A percentile compares a stretch with the other conserved stretches of the same genome.
phyloP scores from a whole-genome alignment of 2,797 vertebrate species.

The Malacoraja senta region DNA sequence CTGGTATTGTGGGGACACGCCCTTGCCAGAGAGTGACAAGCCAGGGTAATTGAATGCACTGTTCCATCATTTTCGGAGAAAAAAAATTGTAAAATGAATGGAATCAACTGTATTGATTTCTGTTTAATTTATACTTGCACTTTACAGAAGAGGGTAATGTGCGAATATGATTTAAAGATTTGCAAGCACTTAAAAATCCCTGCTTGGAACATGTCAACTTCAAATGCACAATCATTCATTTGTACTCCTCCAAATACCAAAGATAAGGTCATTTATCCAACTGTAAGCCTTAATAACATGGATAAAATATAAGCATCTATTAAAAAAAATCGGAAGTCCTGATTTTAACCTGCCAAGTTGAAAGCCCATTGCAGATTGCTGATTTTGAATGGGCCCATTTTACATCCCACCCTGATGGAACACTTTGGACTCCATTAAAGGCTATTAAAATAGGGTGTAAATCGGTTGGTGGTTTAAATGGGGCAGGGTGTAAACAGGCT shows the following conservation, averaged over 20 bases:
- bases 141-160: slow-evolving; percentile 13
- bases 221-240: slow-evolving; percentile 17
- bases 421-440: neutral
- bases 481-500: neutral
- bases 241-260: neutral
- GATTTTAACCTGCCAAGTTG: neutral
- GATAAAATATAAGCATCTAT: neutral
- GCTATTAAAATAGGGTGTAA: neutral
- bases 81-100: slow-evolving; percentile 21
- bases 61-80: neutral
- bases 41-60: neutral
- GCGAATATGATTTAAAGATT: slow-evolving; percentile 25
- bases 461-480: too few relatives aligned
- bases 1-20: neutral
- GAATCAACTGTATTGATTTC: slow-evolving; percentile 28
- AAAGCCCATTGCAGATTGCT: neutral
- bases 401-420: neutral
- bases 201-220: slow-evolving; percentile 1
- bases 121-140: slow-evolving; percentile 31
- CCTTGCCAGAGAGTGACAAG: neutral
- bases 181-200: slow-evolving; percentile 24
- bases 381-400: neutral
- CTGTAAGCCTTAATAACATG: neutral
- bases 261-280: slow-evolving; percentile 15
- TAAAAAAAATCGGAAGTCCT: neutral